Percentiles rank a stretch among this genome's conserved stretches.
These are phyloP conservation scores for Phalacrocorax aristotelis DNA, from an alignment of 2,113 vertebrate species.

Conservation along the genomic window DNA sequence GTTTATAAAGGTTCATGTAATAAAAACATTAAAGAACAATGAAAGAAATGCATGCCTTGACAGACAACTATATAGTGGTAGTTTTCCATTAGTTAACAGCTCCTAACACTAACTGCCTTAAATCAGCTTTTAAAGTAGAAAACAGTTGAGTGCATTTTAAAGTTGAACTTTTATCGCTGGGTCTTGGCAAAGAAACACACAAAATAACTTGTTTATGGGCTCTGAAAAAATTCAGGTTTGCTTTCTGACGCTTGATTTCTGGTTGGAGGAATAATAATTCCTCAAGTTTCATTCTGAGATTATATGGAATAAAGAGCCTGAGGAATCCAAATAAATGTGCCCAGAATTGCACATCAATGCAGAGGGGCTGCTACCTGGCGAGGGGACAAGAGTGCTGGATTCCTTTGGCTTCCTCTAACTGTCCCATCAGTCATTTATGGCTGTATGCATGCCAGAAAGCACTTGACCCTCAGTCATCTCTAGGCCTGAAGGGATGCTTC, in stretches of 20 bases:
- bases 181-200: background rate
- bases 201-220: background rate
- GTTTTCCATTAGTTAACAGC: background rate
- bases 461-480: background rate
- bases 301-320: background rate
- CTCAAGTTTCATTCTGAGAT: background rate
- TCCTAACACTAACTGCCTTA: background rate
- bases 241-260: background rate
- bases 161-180: background rate
- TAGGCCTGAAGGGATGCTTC: background rate
- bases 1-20: background rate
- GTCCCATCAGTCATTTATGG: background rate
- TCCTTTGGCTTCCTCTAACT: background rate
- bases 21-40: background rate
- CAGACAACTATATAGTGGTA: background rate
- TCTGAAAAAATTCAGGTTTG: background rate
- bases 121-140: background rate
- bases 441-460: background rate
- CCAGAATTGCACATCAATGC: background rate
- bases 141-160: background rate
- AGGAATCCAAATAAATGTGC: background rate
- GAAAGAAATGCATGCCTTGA: background rate
- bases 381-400: background rate
- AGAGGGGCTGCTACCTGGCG: background rate
- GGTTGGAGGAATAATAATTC: background rate